Base-by-base conservation (phyloP, 2,888 invertebrate genomes). In the Troglohyphantes excavatus region DNA sequence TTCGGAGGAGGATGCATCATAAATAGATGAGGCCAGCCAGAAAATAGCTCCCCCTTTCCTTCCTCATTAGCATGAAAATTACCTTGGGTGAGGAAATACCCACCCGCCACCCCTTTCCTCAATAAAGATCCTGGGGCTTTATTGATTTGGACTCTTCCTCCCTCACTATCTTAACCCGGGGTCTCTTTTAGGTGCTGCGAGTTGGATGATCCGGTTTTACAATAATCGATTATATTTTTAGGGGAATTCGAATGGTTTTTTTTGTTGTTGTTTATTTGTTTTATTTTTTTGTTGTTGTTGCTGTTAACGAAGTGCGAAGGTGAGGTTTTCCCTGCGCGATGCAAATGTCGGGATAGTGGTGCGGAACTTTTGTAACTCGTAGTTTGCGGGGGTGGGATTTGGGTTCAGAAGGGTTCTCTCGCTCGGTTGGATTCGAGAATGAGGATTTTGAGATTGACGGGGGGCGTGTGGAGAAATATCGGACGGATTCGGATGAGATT, bases 11-110 rank as follows among this genome's bases (percentile, higher is more conserved):
- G 83, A 84, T 89, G 89, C 89, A 89, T 89, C 89, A 89, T 89
- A 89, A 89, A 89, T 89, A 89, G 89, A 83, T 84, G 83, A 89
- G 89, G 78, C 83, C 83, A 83, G 63, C 83, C 89, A 89, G 89
- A 89, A 89, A 89, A 89, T 89, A 89, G 89, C 89, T 89, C 63
- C 83, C 83, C 33, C 89, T 83, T 83, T 83, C 72, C 78, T 76
- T 46, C 89, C 89, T 89, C 89, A 89, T 89, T 89, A 89, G 89
- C 89, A 89, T 89, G 72, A 89, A 89, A 89, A 89, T 89, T 89
- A 89, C 89, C 89, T 89, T 72, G 27, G 83, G 78, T 46, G 70
- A 85, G 85, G 84, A 84, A 84, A 75, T 75, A 27, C 85, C 73
- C 70, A 33, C 68, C 29, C 43, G n/a, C 53, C 63, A 11, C 46